Evolutionary conservation across 2,113 vertebrate species (phyloP), one percentile per base, ranked within the genome.

Genomic region (Dicrurus megarhynchus): DNA sequence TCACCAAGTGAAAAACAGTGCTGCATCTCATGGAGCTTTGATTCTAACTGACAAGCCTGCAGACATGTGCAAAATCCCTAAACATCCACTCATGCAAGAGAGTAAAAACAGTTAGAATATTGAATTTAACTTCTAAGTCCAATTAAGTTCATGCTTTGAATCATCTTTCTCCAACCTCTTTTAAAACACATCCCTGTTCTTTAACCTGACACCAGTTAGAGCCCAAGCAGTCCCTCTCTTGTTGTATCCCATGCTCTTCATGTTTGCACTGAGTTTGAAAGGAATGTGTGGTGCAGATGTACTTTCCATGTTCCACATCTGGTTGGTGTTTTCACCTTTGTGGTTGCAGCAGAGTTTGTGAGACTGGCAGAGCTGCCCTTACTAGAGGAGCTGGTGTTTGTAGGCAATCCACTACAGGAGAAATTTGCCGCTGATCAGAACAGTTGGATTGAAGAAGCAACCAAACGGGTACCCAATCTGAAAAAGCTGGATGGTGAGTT

Each of bases 391-490:
- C 98, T 99, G 96, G 99, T 99, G 86, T 99, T 99, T 97, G 99
- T 99, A 35, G 99, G 99, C 59, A 99, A 99, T 91, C 99, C 99
- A 13, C 96, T 99, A 44, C 99, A 99, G 93, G 99, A 99, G 95
- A 99, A 99, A 69, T 98, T 98, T 11, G 97, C 99, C 1, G 39
- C 98, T 16, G 99, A 99, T 57, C 96, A 97, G 28, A 93, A 97
- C 27, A 99, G 53, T 26, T 99, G 99, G 99, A 98, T 99, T 92
- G 99, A 99, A 13, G 99, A 99, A 96, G 99, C 99, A 69, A 98
- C 98, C 52, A 99, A 98, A 97, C 98, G 98, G 81, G 98, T 99
- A 16, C 98, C 99, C 30, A 98, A 94, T 6, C 98, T 99, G 84
- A 99, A 98, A 96, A 99, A 99, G 95, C 97, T 99, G 67, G 99